Conservation (phyloP, 2,113 vertebrate species). For the Labeo catla region DNA sequence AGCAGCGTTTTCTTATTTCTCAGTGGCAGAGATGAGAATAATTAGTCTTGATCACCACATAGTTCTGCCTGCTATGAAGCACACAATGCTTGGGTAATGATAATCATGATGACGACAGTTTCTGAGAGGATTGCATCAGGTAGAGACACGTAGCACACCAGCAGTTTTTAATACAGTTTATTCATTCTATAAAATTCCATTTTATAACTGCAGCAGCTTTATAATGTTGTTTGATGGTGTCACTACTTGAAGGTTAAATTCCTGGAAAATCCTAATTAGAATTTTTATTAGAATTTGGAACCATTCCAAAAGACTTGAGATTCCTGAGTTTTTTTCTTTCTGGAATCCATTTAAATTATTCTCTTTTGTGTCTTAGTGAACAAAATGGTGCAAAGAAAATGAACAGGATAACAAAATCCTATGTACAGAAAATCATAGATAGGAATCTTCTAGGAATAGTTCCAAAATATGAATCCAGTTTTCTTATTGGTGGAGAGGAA, state of each 20-base stretch:
- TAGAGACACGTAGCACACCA: conserved; percentile 15
- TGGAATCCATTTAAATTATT: too few relatives aligned
- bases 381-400: too few relatives aligned
- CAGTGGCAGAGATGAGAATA: conserved; percentile 31
- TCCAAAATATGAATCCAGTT: too few relatives aligned
- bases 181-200: neutral
- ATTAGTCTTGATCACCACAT: conserved; percentile 27
- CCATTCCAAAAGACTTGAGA: too few relatives aligned
- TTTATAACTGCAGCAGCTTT: neutral
- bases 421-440: too few relatives aligned
- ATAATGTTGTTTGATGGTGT: neutral
- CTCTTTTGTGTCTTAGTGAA: too few relatives aligned
- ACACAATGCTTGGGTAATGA: conserved; percentile 13
- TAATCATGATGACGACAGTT: conserved; percentile 9
- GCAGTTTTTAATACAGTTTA: conserved; percentile 27
- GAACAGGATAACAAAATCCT: too few relatives aligned
- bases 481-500: too few relatives aligned
- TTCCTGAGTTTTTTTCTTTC: too few relatives aligned
- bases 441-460: too few relatives aligned
- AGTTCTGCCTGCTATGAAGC: conserved; percentile 10
- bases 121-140: conserved; percentile 34
- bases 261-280: too few relatives aligned
- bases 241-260: neutral
- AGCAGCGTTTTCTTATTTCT: neutral
- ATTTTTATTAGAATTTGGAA: too few relatives aligned